These are phyloP conservation scores for Pararge aegeria DNA, from an alignment of 1,140 invertebrate species.

Conservation along the genomic window DNA sequence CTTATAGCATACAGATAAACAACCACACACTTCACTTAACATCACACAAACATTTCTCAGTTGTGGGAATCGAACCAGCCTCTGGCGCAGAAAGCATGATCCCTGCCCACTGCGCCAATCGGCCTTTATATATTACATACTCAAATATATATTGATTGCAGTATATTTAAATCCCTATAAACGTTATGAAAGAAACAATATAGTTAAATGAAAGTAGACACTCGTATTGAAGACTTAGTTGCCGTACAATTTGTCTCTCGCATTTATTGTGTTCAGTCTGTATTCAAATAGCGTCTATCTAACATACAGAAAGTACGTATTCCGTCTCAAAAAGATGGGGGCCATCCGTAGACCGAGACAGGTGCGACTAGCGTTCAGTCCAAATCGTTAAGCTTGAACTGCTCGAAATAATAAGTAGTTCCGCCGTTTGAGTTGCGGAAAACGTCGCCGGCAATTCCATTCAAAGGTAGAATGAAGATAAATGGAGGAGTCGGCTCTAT, in stretches of 20 bases:
- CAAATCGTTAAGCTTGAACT: conserved; percentile 68
- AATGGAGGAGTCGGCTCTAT: conserved; percentile 67
- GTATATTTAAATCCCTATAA: too few species aligned
- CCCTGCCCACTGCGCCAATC: too few species aligned
- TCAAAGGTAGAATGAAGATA: conserved; percentile 76
- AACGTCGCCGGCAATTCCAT: conserved; percentile 72
- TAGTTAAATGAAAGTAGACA: neutral
- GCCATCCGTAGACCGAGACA: conserved; percentile 33
- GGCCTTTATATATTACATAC: too few species aligned
- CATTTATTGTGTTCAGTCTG: conserved; percentile 6
- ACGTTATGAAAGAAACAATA: neutral
- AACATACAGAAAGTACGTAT: conserved; percentile 17
- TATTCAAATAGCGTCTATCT: conserved; percentile 10
- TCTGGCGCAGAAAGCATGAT: too few species aligned
- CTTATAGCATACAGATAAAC: too few species aligned
- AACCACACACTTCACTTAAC: too few species aligned
- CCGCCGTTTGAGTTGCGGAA: conserved; percentile 68
- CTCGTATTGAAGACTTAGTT: neutral
- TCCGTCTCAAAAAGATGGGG: conserved; percentile 15
- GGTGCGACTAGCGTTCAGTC: conserved; percentile 52
- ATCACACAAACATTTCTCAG: too few species aligned
- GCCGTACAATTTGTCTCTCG: neutral
- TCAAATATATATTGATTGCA: too few species aligned
- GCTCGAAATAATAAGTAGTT: conserved; percentile 76
- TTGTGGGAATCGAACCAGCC: too few species aligned